Base-by-base conservation (phyloP, 2,888 invertebrate species). In the Teleogryllus oceanicus region DNA sequence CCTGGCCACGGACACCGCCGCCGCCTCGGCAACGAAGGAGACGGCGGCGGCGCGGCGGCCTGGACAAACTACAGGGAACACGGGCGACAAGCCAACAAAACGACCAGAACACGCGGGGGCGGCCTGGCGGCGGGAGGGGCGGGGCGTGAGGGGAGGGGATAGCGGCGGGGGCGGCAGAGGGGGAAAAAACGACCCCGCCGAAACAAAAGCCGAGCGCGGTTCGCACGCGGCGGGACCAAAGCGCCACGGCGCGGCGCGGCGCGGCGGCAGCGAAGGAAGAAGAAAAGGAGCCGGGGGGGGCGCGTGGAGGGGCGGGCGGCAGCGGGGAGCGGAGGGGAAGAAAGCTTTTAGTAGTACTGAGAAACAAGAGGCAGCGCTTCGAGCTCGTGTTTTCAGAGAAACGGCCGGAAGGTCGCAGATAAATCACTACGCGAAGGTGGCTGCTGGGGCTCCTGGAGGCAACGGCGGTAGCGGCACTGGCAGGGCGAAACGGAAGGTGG, bases 271-370 rank as follows among this genome's bases (percentile, higher is more conserved):
- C 4, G 16, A 62, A 62, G 62, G 37, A 37, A 37, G 37, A 8
- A 37, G 37, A 37, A 62, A 62, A 37, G 37, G 2, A 2, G 62
- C 62, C 16, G 62, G 8, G 62, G 16, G n/a, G 13, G 62, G 62
- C 8, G 16, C 11, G n/a, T 8, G n/a, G 62, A 8, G 62, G 62
- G 62, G 13, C 16, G 62, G n/a, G 16, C 16, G n/a, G 37, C 4
- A 1, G n/a, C 5, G 62, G 62, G n/a, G n/a, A 62, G n/a, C 13
- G 62, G 62, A 62, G 62, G 62, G 62, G n/a, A 3, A 62, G 62
- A 62, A 37, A n/a, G 62, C 62, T 62, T 62, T 62, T 62, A 62
- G 62, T 62, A 62, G 62, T 62, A 62, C 62, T 62, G 62, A n/a
- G 62, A 62, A 62, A 62, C 62, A 62, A 18, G 62, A 13, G n/a